A percentile compares a stretch with the other conserved stretches of the same genome.
Conservation (phyloP, 2,888 invertebrate species). For the Neelides folsomi region DNA sequence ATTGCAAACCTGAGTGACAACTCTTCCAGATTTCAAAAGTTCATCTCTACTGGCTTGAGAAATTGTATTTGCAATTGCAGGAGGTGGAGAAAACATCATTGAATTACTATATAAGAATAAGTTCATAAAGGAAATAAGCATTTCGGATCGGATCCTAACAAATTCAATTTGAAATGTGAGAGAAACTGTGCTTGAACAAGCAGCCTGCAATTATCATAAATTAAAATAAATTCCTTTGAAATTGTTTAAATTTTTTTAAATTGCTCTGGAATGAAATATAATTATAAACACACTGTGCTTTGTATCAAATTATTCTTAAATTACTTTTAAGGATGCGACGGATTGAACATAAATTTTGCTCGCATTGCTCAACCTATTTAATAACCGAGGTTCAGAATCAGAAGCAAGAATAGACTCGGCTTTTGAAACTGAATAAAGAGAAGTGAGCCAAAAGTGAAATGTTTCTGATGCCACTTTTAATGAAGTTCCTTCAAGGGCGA, state of each 20-base stretch:
- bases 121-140: slow-evolving; percentile 54
- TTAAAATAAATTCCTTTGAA: background rate
- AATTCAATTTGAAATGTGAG: slow-evolving; percentile 64
- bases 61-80: slow-evolving; percentile 72
- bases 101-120: slow-evolving; percentile 56
- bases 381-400: slow-evolving; percentile 35
- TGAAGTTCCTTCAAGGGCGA: slow-evolving; percentile 50
- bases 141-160: slow-evolving; percentile 57
- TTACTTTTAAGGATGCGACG: slow-evolving; percentile 47
- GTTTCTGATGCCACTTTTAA: slow-evolving; percentile 70
- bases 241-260: background rate
- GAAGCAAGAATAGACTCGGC: slow-evolving; percentile 37
- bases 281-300: background rate
- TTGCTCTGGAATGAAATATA: background rate
- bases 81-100: slow-evolving; percentile 78
- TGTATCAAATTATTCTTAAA: background rate
- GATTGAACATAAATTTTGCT: slow-evolving; percentile 53
- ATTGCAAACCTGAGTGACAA: slow-evolving; percentile 52
- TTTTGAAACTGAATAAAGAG: slow-evolving; percentile 46
- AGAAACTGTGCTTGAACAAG: slow-evolving; percentile 50
- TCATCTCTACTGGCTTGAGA: slow-evolving; percentile 66
- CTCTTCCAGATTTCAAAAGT: slow-evolving; percentile 62
- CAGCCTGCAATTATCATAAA: slow-evolving; percentile 43
- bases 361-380: slow-evolving; percentile 44
- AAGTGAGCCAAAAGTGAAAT: slow-evolving; percentile 73